Percentiles rank a stretch among this genome's conserved stretches.
Evolutionary conservation across 1,140 invertebrate genomes (phyloP).

Genomic region (Andrena cerasifolii): DNA sequence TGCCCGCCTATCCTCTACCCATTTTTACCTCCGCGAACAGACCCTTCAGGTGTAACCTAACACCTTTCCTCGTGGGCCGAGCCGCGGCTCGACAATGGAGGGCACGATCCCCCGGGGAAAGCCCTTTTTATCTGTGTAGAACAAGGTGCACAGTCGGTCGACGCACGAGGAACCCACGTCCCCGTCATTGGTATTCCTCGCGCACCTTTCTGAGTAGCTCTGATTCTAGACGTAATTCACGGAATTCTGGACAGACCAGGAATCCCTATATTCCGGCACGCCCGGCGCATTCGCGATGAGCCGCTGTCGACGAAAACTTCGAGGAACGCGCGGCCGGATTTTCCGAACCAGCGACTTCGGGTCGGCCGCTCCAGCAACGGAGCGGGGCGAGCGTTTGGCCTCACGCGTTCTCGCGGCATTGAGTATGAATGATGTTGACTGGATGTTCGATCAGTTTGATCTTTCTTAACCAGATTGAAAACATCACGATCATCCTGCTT

Average conservation of each 20-base stretch:
- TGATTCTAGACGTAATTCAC: slow-evolving; percentile 69
- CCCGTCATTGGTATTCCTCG: slow-evolving; percentile 56
- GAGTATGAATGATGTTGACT: no score
- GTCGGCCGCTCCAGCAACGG: background rate
- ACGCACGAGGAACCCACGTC: slow-evolving; percentile 25
- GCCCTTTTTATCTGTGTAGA: slow-evolving; percentile 5
- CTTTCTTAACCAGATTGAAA: no score
- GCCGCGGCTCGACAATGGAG: background rate
- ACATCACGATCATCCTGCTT: no score
- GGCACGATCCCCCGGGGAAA: background rate
- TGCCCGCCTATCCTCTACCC: no score
- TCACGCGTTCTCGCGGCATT: no score
- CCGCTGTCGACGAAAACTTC: slow-evolving; percentile 51
- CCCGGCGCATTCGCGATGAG: slow-evolving; percentile 53
- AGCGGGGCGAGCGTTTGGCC: no score
- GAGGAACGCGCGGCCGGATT: slow-evolving; percentile 45
- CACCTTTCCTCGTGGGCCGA: background rate
- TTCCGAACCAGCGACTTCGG: slow-evolving; percentile 24
- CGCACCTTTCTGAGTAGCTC: slow-evolving; percentile 55
- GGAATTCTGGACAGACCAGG: slow-evolving; percentile 62
- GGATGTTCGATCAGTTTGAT: no score
- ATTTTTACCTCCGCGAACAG: no score
- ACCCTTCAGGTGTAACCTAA: no score
- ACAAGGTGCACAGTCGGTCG: background rate
- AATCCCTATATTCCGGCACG: slow-evolving; percentile 47